Conservation (phyloP, 1,140 invertebrate genomes). For the Stratiolaelaps scimitus region DNA sequence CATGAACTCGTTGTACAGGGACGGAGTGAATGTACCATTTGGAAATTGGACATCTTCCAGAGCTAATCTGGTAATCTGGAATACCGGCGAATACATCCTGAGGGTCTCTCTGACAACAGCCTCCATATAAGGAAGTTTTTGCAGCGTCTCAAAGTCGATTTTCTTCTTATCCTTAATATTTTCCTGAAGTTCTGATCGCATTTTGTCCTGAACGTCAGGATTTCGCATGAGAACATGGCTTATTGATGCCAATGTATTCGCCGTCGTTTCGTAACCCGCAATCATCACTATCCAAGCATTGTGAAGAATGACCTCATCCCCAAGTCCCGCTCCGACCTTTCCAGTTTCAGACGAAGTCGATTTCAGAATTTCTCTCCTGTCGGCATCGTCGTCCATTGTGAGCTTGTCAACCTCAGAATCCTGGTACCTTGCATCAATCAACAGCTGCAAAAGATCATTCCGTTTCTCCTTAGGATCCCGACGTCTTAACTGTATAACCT, state of each 20-base stretch:
- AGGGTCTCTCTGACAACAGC: conserved; percentile 42
- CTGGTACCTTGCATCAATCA: neutral
- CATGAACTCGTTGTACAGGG: no score
- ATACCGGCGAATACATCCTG: conserved; percentile 41
- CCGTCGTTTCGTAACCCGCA: neutral
- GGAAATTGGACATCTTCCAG: no score
- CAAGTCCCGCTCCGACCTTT: neutral
- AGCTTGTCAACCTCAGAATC: neutral
- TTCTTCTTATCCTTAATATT: neutral
- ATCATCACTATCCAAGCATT: neutral
- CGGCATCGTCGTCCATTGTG: neutral
- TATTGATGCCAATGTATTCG: neutral
- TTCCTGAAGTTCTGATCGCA: neutral
- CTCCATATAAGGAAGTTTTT: conserved; percentile 37
- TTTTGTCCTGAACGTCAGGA: neutral
- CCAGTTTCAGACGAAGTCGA: neutral
- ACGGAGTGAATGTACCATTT: no score
- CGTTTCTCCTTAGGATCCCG: neutral
- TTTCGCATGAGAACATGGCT: neutral
- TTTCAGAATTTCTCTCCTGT: neutral
- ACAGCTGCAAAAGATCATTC: conserved; percentile 2
- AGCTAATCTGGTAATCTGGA: no score
- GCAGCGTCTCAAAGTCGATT: conserved; percentile 3
- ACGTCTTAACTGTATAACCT: neutral
- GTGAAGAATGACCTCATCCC: neutral